These are phyloP conservation scores for Platysteira castanea DNA, from an alignment of 2,113 vertebrate genomes.

Conservation along the genomic window DNA sequence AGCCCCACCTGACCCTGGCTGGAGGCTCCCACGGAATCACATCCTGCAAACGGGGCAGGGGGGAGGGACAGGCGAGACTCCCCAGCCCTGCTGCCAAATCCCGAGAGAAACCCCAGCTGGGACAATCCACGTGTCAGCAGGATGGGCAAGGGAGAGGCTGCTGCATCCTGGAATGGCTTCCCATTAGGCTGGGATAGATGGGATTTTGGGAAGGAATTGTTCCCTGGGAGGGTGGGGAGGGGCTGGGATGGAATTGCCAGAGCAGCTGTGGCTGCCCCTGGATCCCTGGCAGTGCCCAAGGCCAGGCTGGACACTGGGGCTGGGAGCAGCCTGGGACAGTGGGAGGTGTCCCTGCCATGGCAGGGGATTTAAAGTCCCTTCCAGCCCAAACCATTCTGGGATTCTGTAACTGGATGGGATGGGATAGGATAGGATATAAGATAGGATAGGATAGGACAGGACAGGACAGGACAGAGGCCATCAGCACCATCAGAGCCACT, in stretches of 20 bases:
- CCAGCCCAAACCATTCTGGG: too few species aligned
- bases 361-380: rapidly evolving
- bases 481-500: background rate
- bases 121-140: background rate
- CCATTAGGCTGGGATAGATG: background rate
- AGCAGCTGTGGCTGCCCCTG: background rate
- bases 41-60: background rate
- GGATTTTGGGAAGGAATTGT: background rate
- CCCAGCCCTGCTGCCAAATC: background rate
- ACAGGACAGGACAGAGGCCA: background rate
- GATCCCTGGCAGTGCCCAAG: background rate
- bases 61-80: rapidly evolving
- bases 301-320: background rate
- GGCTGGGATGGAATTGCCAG: background rate
- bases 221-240: background rate
- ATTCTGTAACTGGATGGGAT: background rate
- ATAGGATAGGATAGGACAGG: background rate
- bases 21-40: background rate
- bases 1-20: background rate
- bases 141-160: too few species aligned
- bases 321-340: background rate
- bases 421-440: too few species aligned
- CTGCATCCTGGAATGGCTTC: background rate
- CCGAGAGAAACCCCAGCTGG: background rate
- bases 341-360: background rate